Evolutionary conservation across 2,113 vertebrate genomes (phyloP), one percentile per base, ranked within the genome.

Genomic region (Carassius gibelio): DNA sequence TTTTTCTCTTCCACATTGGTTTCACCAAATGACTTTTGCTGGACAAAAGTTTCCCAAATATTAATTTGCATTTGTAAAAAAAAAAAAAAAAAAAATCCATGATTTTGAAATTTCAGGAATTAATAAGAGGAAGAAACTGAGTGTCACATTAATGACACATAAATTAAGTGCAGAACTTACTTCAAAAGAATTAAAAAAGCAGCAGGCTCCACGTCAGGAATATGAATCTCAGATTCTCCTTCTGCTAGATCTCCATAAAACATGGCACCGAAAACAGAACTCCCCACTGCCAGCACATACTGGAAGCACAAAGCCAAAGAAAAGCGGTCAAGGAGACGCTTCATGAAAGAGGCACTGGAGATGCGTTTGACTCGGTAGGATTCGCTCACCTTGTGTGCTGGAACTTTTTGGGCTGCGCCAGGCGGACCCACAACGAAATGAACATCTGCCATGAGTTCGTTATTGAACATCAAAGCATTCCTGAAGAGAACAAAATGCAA

Each of bases 391-490:
- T 98, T 99, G 90, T 98, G 97, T 71, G 97, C 97, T 64, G 97
- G 97, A 87, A 99, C 95, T 91, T 94, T 95, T 89, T 94, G 95
- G 66, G 96, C 94, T 19, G 95, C 95, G 87, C 96, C 97, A 34
- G 94, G 93, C 9, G 96, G 95, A 83, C 97, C 97, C 83, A 98
- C 97, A 62, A 99, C 89, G 92, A 99, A 98, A 92, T 97, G 97
- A 82, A 98, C 95, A 57, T 99, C 97, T 14, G 97, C 97, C 97
- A 98, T 98, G 86, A 97, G 96, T 91, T 99, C 97, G 92, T 96
- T 99, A 94, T 99, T 98, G 94, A 98, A 99, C 96, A 99, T 98
- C 85, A 98, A 93, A 64, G 97, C 97, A 90, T 98, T 98, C 93
- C 97, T 98, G 92, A 9, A 83, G 84, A 50, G 42, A 72, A 71